These are phyloP conservation scores for Caenorhabditis uteleia DNA, from an alignment of 2,888 invertebrate species.

Conservation along the genomic window DNA sequence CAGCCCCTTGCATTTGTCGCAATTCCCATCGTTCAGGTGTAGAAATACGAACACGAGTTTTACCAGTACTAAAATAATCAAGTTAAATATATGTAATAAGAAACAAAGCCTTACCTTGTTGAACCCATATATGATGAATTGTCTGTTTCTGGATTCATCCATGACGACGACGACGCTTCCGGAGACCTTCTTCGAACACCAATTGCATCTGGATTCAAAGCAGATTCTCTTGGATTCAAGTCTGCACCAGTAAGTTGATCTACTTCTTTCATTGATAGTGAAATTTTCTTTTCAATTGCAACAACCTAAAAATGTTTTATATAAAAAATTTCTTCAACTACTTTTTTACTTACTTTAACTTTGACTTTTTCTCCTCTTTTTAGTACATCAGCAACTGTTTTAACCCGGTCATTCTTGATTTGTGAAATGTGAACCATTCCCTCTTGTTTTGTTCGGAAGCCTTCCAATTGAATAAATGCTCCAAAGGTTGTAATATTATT, in stretches of 20 bases:
- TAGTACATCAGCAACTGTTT: conserved; percentile 91
- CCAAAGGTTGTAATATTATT: conserved; percentile 97
- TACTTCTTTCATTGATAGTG: conserved; percentile 77
- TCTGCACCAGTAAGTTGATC: conserved; percentile 93
- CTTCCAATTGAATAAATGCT: conserved; percentile 87
- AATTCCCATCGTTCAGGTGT: conserved; percentile 96
- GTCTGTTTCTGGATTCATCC: conserved; percentile 56
- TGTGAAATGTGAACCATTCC: conserved; percentile 94
- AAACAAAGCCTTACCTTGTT: neutral
- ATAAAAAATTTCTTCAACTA: neutral
- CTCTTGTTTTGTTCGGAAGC: conserved; percentile 85
- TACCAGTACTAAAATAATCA: conserved; percentile 22
- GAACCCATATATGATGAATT: neutral
- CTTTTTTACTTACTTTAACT: conserved; percentile 77
- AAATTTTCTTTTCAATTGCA: conserved; percentile 88
- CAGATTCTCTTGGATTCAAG: conserved; percentile 79
- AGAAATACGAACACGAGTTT: conserved; percentile 79
- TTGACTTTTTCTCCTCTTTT: conserved; percentile 80
- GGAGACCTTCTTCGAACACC: conserved; percentile 54
- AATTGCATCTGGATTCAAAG: conserved; percentile 52
- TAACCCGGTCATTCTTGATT: conserved; percentile 77
- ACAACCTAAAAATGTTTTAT: conserved; percentile 76
- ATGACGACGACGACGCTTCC: conserved; percentile 45
- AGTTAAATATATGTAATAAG: neutral
- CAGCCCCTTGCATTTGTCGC: conserved; percentile 92